These are phyloP conservation scores for Lucifuga dentata DNA, from an alignment of 2,113 vertebrate genomes.

Conservation along the genomic window DNA sequence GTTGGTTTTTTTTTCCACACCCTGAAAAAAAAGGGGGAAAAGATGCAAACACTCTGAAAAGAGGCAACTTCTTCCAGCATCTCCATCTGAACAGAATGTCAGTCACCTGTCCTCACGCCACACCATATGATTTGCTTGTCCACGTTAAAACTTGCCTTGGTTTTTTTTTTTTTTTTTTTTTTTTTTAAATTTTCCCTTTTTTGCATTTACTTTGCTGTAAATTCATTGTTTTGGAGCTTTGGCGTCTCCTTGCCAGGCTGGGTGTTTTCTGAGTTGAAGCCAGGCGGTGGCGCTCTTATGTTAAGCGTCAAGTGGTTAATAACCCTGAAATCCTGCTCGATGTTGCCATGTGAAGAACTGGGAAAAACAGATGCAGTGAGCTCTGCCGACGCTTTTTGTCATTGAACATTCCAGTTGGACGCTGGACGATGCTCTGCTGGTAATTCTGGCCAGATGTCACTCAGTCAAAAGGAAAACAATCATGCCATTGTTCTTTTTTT, in stretches of 20 bases:
- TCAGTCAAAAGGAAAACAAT: constrained; percentile 73
- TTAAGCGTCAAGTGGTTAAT: background rate
- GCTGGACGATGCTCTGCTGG: constrained; percentile 45
- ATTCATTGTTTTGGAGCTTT: constrained; percentile 42
- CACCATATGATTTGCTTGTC: constrained; percentile 57
- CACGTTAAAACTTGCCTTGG: constrained; percentile 37
- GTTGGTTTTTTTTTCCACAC: background rate
- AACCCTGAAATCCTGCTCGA: background rate
- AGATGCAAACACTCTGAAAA: constrained; percentile 50
- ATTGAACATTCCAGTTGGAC: constrained; percentile 70
- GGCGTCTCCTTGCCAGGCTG: constrained; percentile 69
- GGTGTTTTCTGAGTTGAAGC: constrained; percentile 31
- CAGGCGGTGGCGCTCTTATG: background rate
- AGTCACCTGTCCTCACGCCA: constrained; percentile 42
- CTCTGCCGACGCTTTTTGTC: constrained; percentile 17
- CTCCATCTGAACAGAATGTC: constrained; percentile 56
- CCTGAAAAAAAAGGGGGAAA: too few species aligned
- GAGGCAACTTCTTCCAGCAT: constrained; percentile 55
- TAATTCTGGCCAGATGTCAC: constrained; percentile 57
- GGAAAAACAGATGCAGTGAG: constrained; percentile 26
- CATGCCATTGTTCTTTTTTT: constrained; percentile 64
- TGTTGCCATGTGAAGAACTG: constrained; percentile 32
- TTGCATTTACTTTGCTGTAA: too few species aligned
- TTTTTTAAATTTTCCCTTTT: constrained; percentile 12
- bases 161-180: constrained; percentile 35